Percentiles rank a stretch among this genome's conserved stretches.
Evolutionary conservation across 1,140 invertebrate genomes (phyloP).

Genomic region (Riptortus pedestris): DNA sequence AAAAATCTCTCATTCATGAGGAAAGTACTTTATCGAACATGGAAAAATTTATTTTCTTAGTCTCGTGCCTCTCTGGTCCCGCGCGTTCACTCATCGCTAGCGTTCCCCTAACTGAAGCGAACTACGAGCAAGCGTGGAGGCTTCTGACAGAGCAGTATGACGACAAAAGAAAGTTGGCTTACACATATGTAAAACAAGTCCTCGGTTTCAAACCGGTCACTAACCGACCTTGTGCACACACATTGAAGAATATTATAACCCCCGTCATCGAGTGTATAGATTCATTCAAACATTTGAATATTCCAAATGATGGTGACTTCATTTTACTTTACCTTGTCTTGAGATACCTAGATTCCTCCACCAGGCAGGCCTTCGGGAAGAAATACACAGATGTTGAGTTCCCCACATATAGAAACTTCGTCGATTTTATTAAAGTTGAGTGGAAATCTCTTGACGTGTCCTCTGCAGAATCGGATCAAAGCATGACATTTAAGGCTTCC

Average conservation of each 20-base stretch:
- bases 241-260: not conserved
- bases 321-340: not conserved
- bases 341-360: not conserved
- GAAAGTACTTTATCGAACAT: not conserved
- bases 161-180: not conserved
- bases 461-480: too few species aligned
- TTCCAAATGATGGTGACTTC: not conserved
- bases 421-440: slow-evolving; percentile 3
- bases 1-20: not conserved
- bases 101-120: not conserved
- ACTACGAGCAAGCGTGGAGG: slow-evolving; percentile 2
- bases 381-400: not conserved
- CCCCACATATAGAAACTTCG: not conserved
- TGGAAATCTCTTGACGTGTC: too few species aligned
- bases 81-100: not conserved
- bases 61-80: not conserved
- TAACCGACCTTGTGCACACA: not conserved
- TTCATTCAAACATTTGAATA: too few species aligned
- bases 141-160: not conserved
- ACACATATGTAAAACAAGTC: not conserved
- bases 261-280: not conserved
- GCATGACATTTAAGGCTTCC: too few species aligned
- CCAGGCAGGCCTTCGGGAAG: not conserved
- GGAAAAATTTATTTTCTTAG: slow-evolving; percentile 5
- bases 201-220: not conserved